Evolutionary conservation across 2,888 invertebrate species (phyloP), one percentile per base, ranked within the genome.

Genomic region (Euclidia mi): DNA sequence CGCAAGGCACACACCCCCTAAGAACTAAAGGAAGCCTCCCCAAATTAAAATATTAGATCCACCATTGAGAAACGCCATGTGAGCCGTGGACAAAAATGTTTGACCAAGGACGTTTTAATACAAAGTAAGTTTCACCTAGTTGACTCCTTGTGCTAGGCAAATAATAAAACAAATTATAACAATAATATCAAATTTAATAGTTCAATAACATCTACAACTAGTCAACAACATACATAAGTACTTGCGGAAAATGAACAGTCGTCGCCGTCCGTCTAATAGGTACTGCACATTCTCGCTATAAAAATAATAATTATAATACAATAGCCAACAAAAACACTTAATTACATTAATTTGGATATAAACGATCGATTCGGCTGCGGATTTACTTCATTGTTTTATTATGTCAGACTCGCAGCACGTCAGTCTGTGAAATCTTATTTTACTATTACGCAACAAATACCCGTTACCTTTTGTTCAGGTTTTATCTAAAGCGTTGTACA

Each of bases 151-250:
- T n/a, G n/a, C n/a, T n/a, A n/a, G n/a, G n/a, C n/a, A n/a, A 25
- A 25, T 6, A 25, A 25, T 25, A 25, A 55, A 52, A 56, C 47
- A 46, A 38, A 60, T 46, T 31, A 43, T 62, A 71, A 65, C 64
- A 69, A 69, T 73, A 60, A 79, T 65, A 76, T 79, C 72, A 80
- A 78, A 74, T 79, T 77, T 73, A 65, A 72, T 71, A 73, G 71
- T 85, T 86, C 81, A 79, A 83, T 82, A 82, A 78, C 75, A 78
- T 77, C 82, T 92, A 94, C 77, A 94, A 94, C 93, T 94, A 94
- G 94, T 87, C 92, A 94, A 94, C 94, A 93, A 93, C 78, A 51
- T 60, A 93, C 78, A 51, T 60, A 64, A 56, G 79, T 83, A 82
- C 66, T 74, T 78, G 60, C 66, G 65, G 77, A 64, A 65, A 76